These are phyloP conservation scores for Limonius californicus DNA, from an alignment of 1,140 invertebrate species.

Conservation along the genomic window DNA sequence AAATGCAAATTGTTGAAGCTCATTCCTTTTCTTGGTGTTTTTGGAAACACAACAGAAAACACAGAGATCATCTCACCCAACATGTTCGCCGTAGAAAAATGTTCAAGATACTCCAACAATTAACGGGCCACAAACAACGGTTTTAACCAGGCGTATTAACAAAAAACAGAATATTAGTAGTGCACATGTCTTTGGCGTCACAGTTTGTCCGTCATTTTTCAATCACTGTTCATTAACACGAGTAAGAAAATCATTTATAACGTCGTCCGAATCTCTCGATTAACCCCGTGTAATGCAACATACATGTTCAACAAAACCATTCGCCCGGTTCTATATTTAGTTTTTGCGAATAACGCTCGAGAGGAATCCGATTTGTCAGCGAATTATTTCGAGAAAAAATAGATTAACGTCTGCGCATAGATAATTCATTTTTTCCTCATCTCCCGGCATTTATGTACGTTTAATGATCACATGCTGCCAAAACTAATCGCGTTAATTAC, in stretches of 20 bases:
- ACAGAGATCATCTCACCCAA: not conserved
- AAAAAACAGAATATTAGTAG: not conserved
- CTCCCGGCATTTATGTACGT: not conserved
- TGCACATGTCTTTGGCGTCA: not conserved
- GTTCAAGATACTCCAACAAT: not conserved
- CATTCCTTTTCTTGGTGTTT: too few relatives aligned
- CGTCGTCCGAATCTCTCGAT: not conserved
- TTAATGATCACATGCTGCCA: not conserved
- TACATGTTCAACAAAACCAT: not conserved
- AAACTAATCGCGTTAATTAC: not conserved
- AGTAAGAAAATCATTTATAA: too few relatives aligned
- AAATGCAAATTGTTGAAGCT: too few relatives aligned
- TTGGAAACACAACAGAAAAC: too few relatives aligned
- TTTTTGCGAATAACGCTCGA: not conserved
- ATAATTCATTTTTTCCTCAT: not conserved
- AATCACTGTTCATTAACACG: not conserved
- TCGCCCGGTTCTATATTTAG: not conserved
- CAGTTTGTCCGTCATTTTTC: not conserved
- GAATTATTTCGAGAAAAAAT: constrained; percentile 1
- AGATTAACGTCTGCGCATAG: not conserved
- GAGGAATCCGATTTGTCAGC: constrained; percentile 1
- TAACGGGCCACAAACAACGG: not conserved
- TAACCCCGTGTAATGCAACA: not conserved
- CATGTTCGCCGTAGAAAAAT: not conserved
- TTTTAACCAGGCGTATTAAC: not conserved